A percentile compares a stretch with the other conserved stretches of the same genome.
phyloP scores from a whole-genome alignment of 2,797 vertebrate genomes.

The Bovichtus diacanthus region DNA sequence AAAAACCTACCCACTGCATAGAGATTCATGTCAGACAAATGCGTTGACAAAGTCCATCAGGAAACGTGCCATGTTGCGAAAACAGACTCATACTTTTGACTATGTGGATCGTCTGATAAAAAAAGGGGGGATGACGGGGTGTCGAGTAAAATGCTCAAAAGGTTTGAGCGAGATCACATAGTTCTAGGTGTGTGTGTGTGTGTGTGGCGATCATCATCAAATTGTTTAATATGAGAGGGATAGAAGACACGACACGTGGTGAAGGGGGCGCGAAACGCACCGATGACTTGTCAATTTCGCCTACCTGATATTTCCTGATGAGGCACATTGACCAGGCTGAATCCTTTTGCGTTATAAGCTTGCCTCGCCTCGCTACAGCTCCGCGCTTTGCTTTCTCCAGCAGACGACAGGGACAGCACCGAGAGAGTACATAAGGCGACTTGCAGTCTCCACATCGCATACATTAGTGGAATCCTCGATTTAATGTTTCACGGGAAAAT shows the following conservation, averaged over 20 bases:
- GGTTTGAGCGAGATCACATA: constrained; percentile 11
- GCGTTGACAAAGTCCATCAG: constrained; percentile 8
- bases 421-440: constrained; percentile 84
- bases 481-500: constrained; percentile 58
- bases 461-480: constrained; percentile 80
- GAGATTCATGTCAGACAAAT: neutral
- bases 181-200: constrained; percentile 15
- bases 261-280: neutral
- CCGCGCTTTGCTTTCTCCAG: constrained; percentile 90
- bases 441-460: constrained; percentile 85
- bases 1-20: neutral
- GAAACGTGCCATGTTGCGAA: neutral
- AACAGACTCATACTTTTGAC: neutral
- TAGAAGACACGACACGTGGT: constrained; percentile 47
- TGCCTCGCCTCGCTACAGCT: constrained; percentile 95
- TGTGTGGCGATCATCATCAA: neutral
- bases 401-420: constrained; percentile 82
- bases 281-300: constrained; percentile 30
- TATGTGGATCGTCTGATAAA: neutral
- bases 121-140: neutral
- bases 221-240: constrained; percentile 23
- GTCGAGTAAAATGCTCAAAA: neutral
- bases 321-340: constrained; percentile 92
- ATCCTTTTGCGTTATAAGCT: constrained; percentile 92
- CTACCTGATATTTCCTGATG: constrained; percentile 96